phyloP scores from a whole-genome alignment of 2,797 vertebrate genomes.

The Myotis planiceps region DNA sequence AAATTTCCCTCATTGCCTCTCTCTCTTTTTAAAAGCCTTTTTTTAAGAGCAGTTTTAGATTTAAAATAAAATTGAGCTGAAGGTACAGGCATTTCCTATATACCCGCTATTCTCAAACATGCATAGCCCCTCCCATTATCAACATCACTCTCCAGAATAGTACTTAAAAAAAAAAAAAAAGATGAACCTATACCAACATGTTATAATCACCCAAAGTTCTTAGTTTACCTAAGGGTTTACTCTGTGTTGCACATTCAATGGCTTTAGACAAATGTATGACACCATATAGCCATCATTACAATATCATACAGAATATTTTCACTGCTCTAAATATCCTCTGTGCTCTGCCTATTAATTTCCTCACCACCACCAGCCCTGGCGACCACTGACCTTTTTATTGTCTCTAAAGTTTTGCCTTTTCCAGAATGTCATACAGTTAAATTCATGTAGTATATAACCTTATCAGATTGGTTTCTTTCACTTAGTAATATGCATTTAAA shows the following conservation, averaged over 20 bases:
- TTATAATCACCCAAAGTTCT: not conserved
- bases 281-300: not conserved
- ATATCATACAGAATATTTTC: not conserved
- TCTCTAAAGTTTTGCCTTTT: not conserved
- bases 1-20: not conserved
- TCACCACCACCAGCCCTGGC: not conserved
- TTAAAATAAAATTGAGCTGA: not conserved
- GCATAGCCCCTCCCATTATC: not conserved
- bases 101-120: not conserved
- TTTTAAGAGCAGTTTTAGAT: not conserved
- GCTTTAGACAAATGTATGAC: not conserved
- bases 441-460: not conserved
- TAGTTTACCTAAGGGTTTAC: not conserved
- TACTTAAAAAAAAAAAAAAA: not conserved
- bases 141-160: not conserved
- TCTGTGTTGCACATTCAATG: not conserved
- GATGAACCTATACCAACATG: not conserved
- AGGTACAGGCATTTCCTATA: not conserved
- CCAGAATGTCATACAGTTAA: not conserved
- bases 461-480: not conserved
- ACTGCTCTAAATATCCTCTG: not conserved
- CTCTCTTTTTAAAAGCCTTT: no score
- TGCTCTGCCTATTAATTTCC: not conserved
- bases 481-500: not conserved
- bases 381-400: not conserved